These are phyloP conservation scores for Tortrix viridana DNA, from an alignment of 2,888 invertebrate genomes.

Conservation along the genomic window DNA sequence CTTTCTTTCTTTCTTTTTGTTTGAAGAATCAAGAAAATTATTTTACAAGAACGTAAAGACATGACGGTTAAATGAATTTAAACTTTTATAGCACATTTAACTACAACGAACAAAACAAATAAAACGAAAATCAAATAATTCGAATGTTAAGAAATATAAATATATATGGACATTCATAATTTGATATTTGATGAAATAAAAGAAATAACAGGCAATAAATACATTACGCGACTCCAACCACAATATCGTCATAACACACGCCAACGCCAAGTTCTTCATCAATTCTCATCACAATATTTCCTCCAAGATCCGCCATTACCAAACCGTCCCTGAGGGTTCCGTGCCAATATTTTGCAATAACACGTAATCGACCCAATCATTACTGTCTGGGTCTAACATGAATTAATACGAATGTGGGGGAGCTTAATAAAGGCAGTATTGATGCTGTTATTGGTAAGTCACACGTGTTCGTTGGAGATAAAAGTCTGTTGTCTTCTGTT, in stretches of 20 bases:
- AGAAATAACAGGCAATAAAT: no score
- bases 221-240: no score
- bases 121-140: no score
- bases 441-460: constrained; percentile 37
- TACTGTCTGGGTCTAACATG: constrained; percentile 78
- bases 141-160: no score
- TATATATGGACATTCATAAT: no score
- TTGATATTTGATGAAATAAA: no score
- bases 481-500: constrained; percentile 4
- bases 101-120: no score
- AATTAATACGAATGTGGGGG: constrained; percentile 70
- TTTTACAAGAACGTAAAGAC: no score
- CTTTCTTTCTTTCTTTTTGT: no score
- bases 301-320: constrained; percentile 4
- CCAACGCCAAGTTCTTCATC: constrained; percentile 8
- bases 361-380: constrained; percentile 75
- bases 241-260: background rate
- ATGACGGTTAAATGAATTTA: no score
- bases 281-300: constrained; percentile 20
- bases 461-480: constrained; percentile 26
- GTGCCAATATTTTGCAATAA: constrained; percentile 78
- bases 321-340: constrained; percentile 48
- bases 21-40: no score
- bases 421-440: constrained; percentile 44
- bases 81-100: no score